Base-by-base conservation (phyloP, 2,113 vertebrate genomes). In the Sinocyclocheilus anophthalmus region DNA sequence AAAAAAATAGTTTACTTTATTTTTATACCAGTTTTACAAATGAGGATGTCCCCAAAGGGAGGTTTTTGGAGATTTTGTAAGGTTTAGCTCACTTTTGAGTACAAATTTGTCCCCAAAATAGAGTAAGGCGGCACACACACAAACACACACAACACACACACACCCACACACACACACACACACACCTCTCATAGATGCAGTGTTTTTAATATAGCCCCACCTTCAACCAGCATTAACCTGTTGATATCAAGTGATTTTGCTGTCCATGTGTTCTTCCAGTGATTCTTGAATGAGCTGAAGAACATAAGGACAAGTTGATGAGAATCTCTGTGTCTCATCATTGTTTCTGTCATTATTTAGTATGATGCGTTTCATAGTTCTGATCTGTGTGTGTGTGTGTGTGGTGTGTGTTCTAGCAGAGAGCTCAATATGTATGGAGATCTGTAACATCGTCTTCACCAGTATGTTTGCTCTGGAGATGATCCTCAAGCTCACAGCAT, bases 381-480 rank as follows among this genome's bases (percentile, higher is more conserved):
- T 85, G 5, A 22, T 42, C 18, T 67, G 37, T 81, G 45, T 70
- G 59, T 84, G 82, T 50, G 75, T 85, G 59, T 84, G 82, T 50
- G 73, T 85, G 30, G 45, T 69, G 59, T 84, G 82, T 50, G 75
- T 85, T 63, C 87, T n/a, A 99, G 98, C 98, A 0, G 98, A 99
- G 97, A 99, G 90, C 92, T 99, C 91, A 99, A 98, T n/a, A 99
- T 18, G 95, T 99, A 93, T 99, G 94, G 98, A 99, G 92, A 99
- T 99, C 94, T 98, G 97, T 93, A 99, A 99, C 6, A 98, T 99
- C 87, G 98, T 99, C 57, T 99, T 99, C 91, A 99, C 98, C 89
- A 99, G 98, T 93, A 99, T 99, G 98, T 99, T 99, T 59, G 97
- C 98, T 75, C 87, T 99, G 93, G 98, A 99, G 95, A 99, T 99